phyloP scores from a whole-genome alignment of 1,140 invertebrate species.

The Laupala kohalensis region DNA sequence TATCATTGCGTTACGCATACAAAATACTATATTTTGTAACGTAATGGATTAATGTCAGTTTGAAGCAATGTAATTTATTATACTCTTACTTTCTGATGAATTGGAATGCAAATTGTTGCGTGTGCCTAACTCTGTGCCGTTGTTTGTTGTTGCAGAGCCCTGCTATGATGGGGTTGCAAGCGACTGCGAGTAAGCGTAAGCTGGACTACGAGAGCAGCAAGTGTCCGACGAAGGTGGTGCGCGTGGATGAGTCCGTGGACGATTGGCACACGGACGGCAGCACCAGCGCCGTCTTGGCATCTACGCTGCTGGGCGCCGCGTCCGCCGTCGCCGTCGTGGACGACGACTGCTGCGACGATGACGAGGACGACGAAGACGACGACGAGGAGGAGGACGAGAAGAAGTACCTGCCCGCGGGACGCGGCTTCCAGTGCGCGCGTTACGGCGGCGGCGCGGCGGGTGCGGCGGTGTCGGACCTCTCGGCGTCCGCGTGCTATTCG shows the following conservation, averaged over 20 bases:
- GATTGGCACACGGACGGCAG: slow-evolving; percentile 26
- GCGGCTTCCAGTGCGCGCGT: slow-evolving; percentile 11
- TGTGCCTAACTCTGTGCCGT: too few species aligned
- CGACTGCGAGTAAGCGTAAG: slow-evolving; percentile 56
- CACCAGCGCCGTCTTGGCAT: slow-evolving; percentile 6
- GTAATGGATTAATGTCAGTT: too few species aligned
- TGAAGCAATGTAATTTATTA: too few species aligned
- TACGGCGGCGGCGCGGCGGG: neutral
- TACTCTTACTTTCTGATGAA: too few species aligned
- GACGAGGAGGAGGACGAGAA: slow-evolving; percentile 25
- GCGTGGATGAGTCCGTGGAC: slow-evolving; percentile 22
- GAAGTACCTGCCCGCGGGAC: slow-evolving; percentile 23
- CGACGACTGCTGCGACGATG: slow-evolving; percentile 38
- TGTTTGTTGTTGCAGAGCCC: slow-evolving; percentile 42
- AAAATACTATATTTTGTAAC: too few species aligned
- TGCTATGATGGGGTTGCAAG: slow-evolving; percentile 64
- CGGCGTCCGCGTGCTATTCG: slow-evolving; percentile 4
- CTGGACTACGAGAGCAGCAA: slow-evolving; percentile 26
- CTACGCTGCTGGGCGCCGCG: slow-evolving; percentile 4
- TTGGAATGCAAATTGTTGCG: too few species aligned
- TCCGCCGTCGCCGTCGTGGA: slow-evolving; percentile 31
- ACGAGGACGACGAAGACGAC: slow-evolving; percentile 27
- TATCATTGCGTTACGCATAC: too few species aligned
- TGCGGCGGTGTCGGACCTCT: neutral
- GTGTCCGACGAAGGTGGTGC: slow-evolving; percentile 16